Percentiles rank a stretch among this genome's conserved stretches.
Evolutionary conservation across 2,888 invertebrate species (phyloP).

Genomic region (Pyrrhia umbra): DNA sequence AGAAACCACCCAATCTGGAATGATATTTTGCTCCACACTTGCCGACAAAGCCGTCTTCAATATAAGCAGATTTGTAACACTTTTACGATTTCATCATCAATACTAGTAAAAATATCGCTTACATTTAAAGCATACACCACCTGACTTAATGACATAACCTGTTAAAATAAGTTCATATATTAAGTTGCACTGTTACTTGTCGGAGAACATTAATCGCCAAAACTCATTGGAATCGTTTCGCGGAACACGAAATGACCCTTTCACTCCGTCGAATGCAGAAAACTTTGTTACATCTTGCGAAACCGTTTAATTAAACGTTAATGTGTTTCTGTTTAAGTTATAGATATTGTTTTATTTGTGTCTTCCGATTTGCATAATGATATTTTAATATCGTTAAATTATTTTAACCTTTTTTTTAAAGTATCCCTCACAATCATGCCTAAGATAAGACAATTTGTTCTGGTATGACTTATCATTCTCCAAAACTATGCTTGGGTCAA

Average conservation of each 20-base stretch:
- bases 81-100: conserved; percentile 2
- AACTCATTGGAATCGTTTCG: conserved; percentile 55
- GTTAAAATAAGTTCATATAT: conserved; percentile 50
- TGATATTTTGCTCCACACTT: too few species aligned
- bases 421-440: too few species aligned
- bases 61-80: not conserved
- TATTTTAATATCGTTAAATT: too few species aligned
- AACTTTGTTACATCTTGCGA: conserved; percentile 37
- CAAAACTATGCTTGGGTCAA: too few species aligned
- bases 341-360: conserved; percentile 26
- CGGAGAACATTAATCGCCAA: conserved; percentile 58
- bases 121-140: conserved; percentile 33
- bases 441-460: too few species aligned
- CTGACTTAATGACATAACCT: conserved; percentile 52
- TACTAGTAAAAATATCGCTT: conserved; percentile 3
- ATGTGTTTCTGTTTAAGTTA: conserved; percentile 22
- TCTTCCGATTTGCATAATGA: conserved; percentile 7
- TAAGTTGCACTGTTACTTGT: conserved; percentile 46
- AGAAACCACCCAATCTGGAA: too few species aligned
- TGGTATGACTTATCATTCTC: too few species aligned
- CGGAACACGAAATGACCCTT: conserved; percentile 66
- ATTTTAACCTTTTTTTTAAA: too few species aligned
- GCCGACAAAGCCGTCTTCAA: too few species aligned
- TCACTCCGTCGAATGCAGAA: conserved; percentile 60
- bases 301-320: conserved; percentile 40